Conservation (phyloP, 2,888 invertebrate genomes). For the Megaustenia siamemsis region DNA sequence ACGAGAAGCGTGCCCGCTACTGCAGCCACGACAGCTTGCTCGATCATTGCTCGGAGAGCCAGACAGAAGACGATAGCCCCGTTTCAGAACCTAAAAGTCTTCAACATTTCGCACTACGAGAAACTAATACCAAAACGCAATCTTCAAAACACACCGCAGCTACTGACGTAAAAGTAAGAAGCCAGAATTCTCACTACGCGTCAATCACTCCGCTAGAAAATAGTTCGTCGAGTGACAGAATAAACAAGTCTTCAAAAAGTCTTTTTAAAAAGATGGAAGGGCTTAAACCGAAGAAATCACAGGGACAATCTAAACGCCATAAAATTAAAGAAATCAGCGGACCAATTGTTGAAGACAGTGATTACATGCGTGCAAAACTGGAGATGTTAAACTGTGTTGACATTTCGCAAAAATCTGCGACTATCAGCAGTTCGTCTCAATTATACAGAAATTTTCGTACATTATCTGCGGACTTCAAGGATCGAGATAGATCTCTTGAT, state of each 20-base stretch:
- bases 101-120: slow-evolving; percentile 50
- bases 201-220: slow-evolving; percentile 72
- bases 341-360: slow-evolving; percentile 86
- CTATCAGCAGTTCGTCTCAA: not conserved
- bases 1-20: slow-evolving; percentile 45
- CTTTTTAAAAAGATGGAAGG: slow-evolving; percentile 89
- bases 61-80: slow-evolving; percentile 73
- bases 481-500: too few relatives aligned
- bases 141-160: not conserved
- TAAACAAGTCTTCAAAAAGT: slow-evolving; percentile 84
- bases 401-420: slow-evolving; percentile 77
- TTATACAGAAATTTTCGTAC: too few relatives aligned
- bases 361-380: slow-evolving; percentile 86
- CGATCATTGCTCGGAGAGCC: slow-evolving; percentile 76
- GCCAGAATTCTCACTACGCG: slow-evolving; percentile 23
- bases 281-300: slow-evolving; percentile 83
- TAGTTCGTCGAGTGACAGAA: slow-evolving; percentile 89
- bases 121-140: not conserved
- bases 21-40: slow-evolving; percentile 78
- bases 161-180: not conserved
- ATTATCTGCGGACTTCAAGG: not conserved
- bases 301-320: slow-evolving; percentile 83
- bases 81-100: slow-evolving; percentile 67
- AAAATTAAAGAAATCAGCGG: slow-evolving; percentile 83
- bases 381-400: slow-evolving; percentile 84